Evolutionary conservation across 1,140 invertebrate genomes (phyloP), one percentile per base, ranked within the genome.

Genomic region (Drosophila tristis): DNA sequence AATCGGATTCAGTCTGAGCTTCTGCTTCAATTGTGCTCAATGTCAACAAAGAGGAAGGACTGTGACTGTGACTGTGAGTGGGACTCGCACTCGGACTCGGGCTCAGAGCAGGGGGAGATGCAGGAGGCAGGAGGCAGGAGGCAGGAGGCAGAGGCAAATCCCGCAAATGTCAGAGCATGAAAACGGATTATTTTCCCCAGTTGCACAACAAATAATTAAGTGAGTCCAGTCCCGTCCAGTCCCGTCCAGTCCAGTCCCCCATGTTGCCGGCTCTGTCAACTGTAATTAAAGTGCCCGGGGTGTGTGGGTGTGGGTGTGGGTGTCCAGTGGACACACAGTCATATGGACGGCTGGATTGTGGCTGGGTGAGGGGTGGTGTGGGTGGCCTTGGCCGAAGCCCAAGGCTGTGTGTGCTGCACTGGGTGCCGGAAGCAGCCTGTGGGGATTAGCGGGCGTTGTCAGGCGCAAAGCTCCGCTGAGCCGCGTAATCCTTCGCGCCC

Each of bases 161-260:
- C 47, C 44, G 45, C 39, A 42, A 59, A 66, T 56, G 60, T 23
- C 58, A 56, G 56, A 39, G 42, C 26, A 5, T 16, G 23, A 20
- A 61, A 57, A 25, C 23, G 43, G 63, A 79, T 74, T 80, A 57
- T 56, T n/a, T 23, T 13, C 53, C 9, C 48, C 31, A 53, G 68
- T 53, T 61, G 67, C 48, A 79, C 53, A 73, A 59, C 54, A 78
- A 57, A 61, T 67, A 78, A 78, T 78, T 78, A 78, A 72, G 44
- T 48, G 7, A 57, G 43, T 20, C 16, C 45, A 13, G 55, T 16
- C 26, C 15, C 31, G 16, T 23, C 7, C n/a, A n/a, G n/a, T n/a
- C n/a, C 26, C 23, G 11, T 64, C 23, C 11, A 13, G 44, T 20
- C 11, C 29, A 9, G 13, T 31, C 13, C 45, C 25, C 31, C 25